Conservation (phyloP, 2,797 vertebrate genomes). For the Eulemur rubriventer region DNA sequence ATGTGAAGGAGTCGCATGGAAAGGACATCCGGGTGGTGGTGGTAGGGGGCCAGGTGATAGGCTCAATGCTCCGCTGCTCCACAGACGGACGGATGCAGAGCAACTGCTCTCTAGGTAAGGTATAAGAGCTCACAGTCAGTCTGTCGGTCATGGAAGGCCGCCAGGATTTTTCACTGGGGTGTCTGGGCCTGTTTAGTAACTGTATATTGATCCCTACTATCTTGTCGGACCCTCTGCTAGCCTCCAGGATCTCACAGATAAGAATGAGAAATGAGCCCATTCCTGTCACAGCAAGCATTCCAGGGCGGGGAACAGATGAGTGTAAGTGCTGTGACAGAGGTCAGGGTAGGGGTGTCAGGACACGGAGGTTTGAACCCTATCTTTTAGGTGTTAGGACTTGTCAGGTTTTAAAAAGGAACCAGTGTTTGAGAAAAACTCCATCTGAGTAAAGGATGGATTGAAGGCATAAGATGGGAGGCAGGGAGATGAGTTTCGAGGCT, state of each 20-base stretch:
- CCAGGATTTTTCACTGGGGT: background rate
- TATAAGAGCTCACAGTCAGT: fast-evolving
- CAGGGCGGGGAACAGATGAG: background rate
- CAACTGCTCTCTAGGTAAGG: constrained; percentile 94
- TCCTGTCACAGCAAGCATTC: background rate
- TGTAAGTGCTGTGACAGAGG: background rate
- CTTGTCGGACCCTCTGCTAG: background rate
- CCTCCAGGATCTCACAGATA: background rate
- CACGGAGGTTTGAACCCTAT: background rate
- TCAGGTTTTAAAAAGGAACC: background rate
- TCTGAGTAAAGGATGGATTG: background rate
- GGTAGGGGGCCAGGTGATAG: constrained; percentile 92
- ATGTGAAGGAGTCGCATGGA: constrained; percentile 94
- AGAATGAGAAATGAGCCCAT: background rate
- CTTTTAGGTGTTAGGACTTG: background rate
- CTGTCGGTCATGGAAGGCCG: background rate
- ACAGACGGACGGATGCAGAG: constrained; percentile 97
- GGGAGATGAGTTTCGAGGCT: background rate
- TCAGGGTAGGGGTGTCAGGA: background rate
- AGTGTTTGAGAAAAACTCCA: background rate
- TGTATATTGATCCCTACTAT: fast-evolving
- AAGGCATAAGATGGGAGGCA: background rate
- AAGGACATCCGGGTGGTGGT: constrained; percentile 94
- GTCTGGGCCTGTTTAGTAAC: background rate
- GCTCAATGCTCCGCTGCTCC: constrained; percentile 94